Percentiles rank a stretch among this genome's conserved stretches.
These are phyloP conservation scores for Panagrolaimus sp. DNA, from an alignment of 1,140 invertebrate genomes.

Conservation along the genomic window DNA sequence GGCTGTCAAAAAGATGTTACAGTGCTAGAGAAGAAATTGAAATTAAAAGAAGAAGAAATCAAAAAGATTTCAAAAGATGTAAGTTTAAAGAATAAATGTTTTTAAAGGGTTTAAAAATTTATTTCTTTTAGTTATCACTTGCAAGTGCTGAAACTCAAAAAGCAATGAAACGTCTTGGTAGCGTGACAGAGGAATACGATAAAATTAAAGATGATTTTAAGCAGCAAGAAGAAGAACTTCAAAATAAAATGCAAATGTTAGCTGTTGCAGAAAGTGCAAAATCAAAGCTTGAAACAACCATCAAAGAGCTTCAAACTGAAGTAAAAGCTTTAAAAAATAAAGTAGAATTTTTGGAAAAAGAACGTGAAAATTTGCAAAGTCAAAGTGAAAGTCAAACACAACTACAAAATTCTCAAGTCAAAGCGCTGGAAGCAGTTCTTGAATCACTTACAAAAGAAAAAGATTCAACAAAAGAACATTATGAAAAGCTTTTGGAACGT, in stretches of 20 bases:
- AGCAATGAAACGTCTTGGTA: constrained; percentile 26
- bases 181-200: constrained; percentile 9
- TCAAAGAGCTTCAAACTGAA: constrained; percentile 51
- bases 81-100: constrained; percentile 2
- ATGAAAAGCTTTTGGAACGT: constrained; percentile 42
- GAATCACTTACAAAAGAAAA: constrained; percentile 55
- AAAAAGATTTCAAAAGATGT: constrained; percentile 49
- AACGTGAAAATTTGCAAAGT: constrained; percentile 49
- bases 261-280: constrained; percentile 46
- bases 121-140: constrained; percentile 34
- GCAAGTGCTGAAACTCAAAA: constrained; percentile 47
- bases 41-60: constrained; percentile 49
- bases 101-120: background rate
- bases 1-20: constrained; percentile 48
- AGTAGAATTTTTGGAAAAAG: constrained; percentile 55
- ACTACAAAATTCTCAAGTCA: constrained; percentile 54
- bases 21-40: constrained; percentile 47
- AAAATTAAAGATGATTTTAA: constrained; percentile 26
- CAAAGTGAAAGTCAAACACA: constrained; percentile 54
- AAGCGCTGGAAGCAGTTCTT: constrained; percentile 53
- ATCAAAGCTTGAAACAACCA: constrained; percentile 40
- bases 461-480: constrained; percentile 49
- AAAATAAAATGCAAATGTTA: constrained; percentile 39
- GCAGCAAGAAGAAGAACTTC: constrained; percentile 42
- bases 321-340: constrained; percentile 48